A percentile compares a stretch with the other conserved stretches of the same genome.
These are phyloP conservation scores for Synergus laeviventris DNA, from an alignment of 2,888 invertebrate genomes.

Conservation along the genomic window DNA sequence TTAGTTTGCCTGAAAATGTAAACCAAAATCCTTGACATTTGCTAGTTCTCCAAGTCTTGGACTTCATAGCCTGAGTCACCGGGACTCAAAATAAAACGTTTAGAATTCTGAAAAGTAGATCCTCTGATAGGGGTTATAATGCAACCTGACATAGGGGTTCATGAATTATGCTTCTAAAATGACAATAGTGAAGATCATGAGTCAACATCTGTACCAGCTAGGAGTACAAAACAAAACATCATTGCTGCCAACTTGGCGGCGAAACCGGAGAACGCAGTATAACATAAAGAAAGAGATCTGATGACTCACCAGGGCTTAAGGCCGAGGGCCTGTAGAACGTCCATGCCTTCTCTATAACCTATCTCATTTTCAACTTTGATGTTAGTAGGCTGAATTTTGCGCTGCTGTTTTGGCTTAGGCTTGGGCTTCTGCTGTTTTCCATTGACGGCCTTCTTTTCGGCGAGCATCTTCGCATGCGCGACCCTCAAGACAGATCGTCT, in stretches of 20 bases:
- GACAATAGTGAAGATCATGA: background rate
- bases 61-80: background rate
- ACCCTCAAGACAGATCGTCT: slow-evolving; percentile 70
- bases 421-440: slow-evolving; percentile 30
- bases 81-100: background rate
- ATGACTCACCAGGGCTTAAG: slow-evolving; percentile 77
- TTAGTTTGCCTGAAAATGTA: background rate
- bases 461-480: slow-evolving; percentile 65
- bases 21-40: background rate
- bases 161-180: too few relatives aligned
- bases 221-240: background rate
- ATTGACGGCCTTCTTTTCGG: slow-evolving; percentile 48
- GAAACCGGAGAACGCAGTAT: slow-evolving; percentile 3
- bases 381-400: background rate
- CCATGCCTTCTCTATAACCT: slow-evolving; percentile 73
- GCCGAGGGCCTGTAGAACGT: slow-evolving; percentile 78
- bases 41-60: background rate
- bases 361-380: slow-evolving; percentile 47
- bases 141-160: background rate
- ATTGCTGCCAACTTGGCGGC: background rate
- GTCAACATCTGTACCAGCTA: background rate
- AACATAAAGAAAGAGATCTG: background rate
- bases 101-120: slow-evolving; percentile 10
- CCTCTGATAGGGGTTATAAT: background rate
- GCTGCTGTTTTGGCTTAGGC: slow-evolving; percentile 8